Conservation (phyloP, 2,113 vertebrate genomes). For the Cyphomyrus discorhynchus region DNA sequence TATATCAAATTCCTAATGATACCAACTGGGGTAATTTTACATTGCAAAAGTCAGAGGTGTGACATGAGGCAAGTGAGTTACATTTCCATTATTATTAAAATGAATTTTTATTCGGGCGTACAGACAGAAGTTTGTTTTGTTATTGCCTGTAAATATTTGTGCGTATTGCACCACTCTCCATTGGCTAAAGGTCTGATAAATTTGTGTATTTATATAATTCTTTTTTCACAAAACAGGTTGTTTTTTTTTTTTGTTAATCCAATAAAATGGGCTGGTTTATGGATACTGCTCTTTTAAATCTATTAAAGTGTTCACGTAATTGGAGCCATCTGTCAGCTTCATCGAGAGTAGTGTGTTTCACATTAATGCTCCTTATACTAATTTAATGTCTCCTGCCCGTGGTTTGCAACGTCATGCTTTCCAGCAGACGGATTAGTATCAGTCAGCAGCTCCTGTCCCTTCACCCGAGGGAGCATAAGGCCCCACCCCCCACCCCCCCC, state of each 20-base stretch:
- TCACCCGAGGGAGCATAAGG: background rate
- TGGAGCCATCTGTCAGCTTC: constrained; percentile 35
- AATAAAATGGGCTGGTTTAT: constrained; percentile 32
- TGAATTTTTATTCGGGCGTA: constrained; percentile 11
- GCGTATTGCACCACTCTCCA: background rate
- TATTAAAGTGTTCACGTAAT: constrained; percentile 37
- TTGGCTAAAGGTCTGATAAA: background rate
- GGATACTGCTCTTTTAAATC: constrained; percentile 33
- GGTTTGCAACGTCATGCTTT: constrained; percentile 16
- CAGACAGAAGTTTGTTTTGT: background rate
- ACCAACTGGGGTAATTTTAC: constrained; percentile 23
- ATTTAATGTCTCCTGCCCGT: constrained; percentile 20
- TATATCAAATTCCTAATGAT: constrained; percentile 19
- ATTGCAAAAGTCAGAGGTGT: constrained; percentile 12
- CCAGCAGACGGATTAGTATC: constrained; percentile 6
- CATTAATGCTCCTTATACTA: constrained; percentile 31
- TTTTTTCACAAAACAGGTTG: constrained; percentile 13
- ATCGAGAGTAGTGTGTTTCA: constrained; percentile 28
- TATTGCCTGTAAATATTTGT: background rate
- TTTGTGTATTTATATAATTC: constrained; percentile 15
- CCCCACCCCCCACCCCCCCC: no score
- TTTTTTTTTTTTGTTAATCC: constrained; percentile 29
- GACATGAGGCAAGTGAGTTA: constrained; percentile 5
- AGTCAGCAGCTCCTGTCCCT: background rate
- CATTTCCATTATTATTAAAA: constrained; percentile 19